Base-by-base conservation (phyloP, 2,888 invertebrate genomes). In the Lasioglossum morio region DNA sequence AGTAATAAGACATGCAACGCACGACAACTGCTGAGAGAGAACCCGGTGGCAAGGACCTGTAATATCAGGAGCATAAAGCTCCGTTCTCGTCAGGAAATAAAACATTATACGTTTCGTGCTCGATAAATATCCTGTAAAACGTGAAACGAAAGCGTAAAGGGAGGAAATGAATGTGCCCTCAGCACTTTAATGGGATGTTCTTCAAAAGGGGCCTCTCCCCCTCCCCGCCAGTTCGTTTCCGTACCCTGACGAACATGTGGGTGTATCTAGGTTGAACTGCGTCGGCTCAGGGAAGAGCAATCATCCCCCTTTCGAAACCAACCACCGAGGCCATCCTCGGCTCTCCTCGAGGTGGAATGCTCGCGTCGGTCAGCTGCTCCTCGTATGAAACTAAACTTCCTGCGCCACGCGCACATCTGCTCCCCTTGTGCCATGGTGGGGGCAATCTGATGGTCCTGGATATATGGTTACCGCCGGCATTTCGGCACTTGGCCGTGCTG, bases 341-440 rank as follows among this genome's bases (percentile, higher is more conserved):
- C 76, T 34, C 85, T 77, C 77, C 66, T 74, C 66, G 72, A 87
- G 82, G 79, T 77, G 90, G 91, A 89, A 92, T 87, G 87, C 86
- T 37, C 78, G 2, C 57, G n/a, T n/a, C 85, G 91, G 90, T 92
- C 93, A 93, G 94, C 94, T 94, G 94, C 92, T 89, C 88, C 92
- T 86, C 87, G 88, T 92, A 92, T 93, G 92, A 93, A 92, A 89
- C 91, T 93, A 93, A 93, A 94, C 94, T 94, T 94, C 94, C 94
- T 94, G 93, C 75, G 92, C 92, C 94, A 92, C 93, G 92, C 91
- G 93, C 88, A 93, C 94, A 94, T 94, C 94, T 94, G 94, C 93
- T 93, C 90, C 86, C 72, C 57, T 78, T 23, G 19, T 23, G 60
- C n/a, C 5, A 10, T 34, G 48, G 73, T 72, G 37, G 76, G 75